Evolutionary conservation across 1,140 invertebrate species (phyloP), one percentile per base, ranked within the genome.

Genomic region (Cydia strobilella): DNA sequence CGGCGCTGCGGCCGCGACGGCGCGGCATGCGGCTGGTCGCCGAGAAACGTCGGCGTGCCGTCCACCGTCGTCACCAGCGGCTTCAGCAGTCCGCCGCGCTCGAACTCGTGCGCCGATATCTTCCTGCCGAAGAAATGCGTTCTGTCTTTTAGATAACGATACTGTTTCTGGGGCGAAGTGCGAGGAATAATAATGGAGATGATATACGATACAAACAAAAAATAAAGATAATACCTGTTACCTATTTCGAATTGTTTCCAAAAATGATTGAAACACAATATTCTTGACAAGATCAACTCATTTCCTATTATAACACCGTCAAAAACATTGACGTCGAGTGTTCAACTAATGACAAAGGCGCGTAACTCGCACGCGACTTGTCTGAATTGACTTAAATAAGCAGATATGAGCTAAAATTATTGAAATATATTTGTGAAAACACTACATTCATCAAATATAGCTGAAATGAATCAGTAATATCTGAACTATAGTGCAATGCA

Each of bases 91-190:
- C 98, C 97, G 1, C 97, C 97, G 2, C 97, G 95, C 89, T 99
- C 98, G 88, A 99, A 99, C 88, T 99, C 98, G 91, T 98, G 97
- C 10, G 98, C 98, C 3, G 98, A 99, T 84, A 99, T 98, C 94
- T 99, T 99, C 74, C 98, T 95, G 82, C 79, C 79, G 74, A 66
- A 62, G 65, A 54, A 73, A 75, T 63, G 71, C 35, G 18, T 72
- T 39, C 42, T 72, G 39, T 35, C 23, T 72, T 72, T 48, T 72
- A 72, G 71, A 72, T 72, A 42, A 25, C 39, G 65, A 35, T 39
- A 69, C 65, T 69, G 65, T 69, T 69, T 69, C 27, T 35, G 27
- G 20, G n/a, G 27, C 65, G 65, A 69, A 69, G 65, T 35, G 65
- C 65, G 65, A 15, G 15, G 1, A 18, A 42, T 69, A 35, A 35